Evolutionary conservation across 2,113 vertebrate genomes (phyloP), one percentile per base, ranked within the genome.

Genomic region (Alligator sinensis): DNA sequence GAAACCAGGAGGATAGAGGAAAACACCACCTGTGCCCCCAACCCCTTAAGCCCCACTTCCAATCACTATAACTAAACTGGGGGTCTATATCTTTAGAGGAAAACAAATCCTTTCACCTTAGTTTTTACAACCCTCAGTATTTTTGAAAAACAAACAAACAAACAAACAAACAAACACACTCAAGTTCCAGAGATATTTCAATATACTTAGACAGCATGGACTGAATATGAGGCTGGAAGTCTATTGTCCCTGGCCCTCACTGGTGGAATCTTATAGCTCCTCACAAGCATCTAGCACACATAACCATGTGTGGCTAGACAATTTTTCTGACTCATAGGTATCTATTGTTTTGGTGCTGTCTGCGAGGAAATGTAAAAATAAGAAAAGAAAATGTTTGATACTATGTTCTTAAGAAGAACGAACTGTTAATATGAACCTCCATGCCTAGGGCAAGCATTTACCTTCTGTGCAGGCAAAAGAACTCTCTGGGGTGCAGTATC

Each of bases 401-500:
- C 3, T 58, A 68, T 62, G 66, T 47, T 61, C 18, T 70, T 16
- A 59, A 84, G 11, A 24, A 86, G 63, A 5, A 12, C 4, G 88
- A 66, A 63, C 60, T 83, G 60, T 19, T 75, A 68, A 81, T 21
- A 5, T 11, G 30, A 90, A 84, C 4, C 38, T 86, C 74, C 2
- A 1, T 17, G 38, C 13, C 22, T 88, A n/a, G 87, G 82, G 74
- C 0, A 0, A 90, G 2, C 58, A 89, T 25, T 93, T 96, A 98
- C 98, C 88, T 98, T 98, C 63, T 98, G 98, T 54, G 98, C 91
- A 4, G 98, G 99, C 87, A 99, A 93, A 28, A 99, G 98, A 92
- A 99, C 99, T 82, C 99, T 98, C 88, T 99, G 99, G 1, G 99
- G 99, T 1, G 99, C 99, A 9, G 97, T 99, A 84, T 99, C 99